Evolutionary conservation across 2,888 invertebrate species (phyloP), one percentile per base, ranked within the genome.

Genomic region (Odontothrips loti): DNA sequence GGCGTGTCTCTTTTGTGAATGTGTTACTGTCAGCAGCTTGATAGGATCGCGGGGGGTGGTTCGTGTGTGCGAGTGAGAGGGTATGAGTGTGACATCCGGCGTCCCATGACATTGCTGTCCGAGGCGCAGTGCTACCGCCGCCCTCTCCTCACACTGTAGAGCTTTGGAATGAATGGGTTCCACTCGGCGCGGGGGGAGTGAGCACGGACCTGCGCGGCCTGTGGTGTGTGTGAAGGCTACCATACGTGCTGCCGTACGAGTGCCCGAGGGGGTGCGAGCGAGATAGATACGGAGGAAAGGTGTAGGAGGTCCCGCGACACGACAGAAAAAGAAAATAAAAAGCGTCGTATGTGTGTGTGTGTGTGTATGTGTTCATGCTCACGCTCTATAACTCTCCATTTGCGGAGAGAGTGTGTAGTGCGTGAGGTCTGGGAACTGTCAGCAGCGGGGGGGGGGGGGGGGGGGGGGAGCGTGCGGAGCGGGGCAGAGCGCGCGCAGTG

Each of bases 1-100:
- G 68, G 11, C 10, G 68, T 75, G 68, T 27, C 27, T 75, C 68
- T 75, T 68, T 75, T 75, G 68, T 75, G 68, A 75, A 75, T 27
- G 68, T 75, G 68, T 75, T 75, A 27, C 68, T 75, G 68, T 75
- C 23, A 27, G 34, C 58, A 20, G 23, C 23, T 27, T 27, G 68
- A 75, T 75, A 27, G 68, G 68, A 75, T 75, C 68, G 68, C 27
- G 23, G 51, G 20, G 11, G 20, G 58, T n/a, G 20, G 58, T 58
- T 11, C 15, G 58, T 51, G 51, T 51, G 15, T 51, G 51, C 9
- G 51, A 6, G 51, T 51, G 51, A 51, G 20, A 43, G 34, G 6
- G 34, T 43, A 43, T 43, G 34, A 43, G 34, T 43, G 34, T 43
- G 34, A 43, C 34, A 43, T 43, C 34, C 34, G 34, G 34, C 34